phyloP scores from a whole-genome alignment of 1,140 invertebrate species.

The Micrasema minimum region DNA sequence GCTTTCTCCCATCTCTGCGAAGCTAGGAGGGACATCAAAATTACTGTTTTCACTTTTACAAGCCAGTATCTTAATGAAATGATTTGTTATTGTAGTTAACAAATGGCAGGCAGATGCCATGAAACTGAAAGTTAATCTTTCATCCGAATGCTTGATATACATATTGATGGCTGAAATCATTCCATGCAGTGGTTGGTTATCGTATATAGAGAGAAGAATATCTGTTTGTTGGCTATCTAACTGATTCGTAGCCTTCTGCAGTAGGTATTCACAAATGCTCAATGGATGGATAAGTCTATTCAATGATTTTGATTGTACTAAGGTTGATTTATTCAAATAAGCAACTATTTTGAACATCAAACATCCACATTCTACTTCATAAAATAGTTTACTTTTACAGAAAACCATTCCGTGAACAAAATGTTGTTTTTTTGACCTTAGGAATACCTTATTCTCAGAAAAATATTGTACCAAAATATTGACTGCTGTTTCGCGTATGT shows the following conservation, averaged over 20 bases:
- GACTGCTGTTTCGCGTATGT: constrained; percentile 40
- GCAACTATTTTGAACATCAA: constrained; percentile 47
- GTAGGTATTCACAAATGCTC: constrained; percentile 37
- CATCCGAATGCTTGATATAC: constrained; percentile 47
- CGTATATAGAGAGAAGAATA: constrained; percentile 42
- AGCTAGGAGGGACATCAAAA: constrained; percentile 61
- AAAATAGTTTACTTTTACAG: constrained; percentile 48
- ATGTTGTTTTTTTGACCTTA: constrained; percentile 30
- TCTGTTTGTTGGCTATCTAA: constrained; percentile 42
- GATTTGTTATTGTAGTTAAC: constrained; percentile 15
- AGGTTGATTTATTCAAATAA: constrained; percentile 12
- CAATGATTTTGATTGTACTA: not conserved
- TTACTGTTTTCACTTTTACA: constrained; percentile 16
- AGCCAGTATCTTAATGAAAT: constrained; percentile 34
- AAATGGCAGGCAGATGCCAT: constrained; percentile 56
- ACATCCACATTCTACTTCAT: constrained; percentile 48
- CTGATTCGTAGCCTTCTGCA: constrained; percentile 40
- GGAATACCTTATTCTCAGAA: constrained; percentile 17
- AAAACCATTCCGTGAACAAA: constrained; percentile 40
- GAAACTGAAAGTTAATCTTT: constrained; percentile 58
- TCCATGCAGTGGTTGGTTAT: constrained; percentile 51
- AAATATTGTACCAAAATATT: constrained; percentile 45
- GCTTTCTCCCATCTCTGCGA: constrained; percentile 69
- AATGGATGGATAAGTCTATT: constrained; percentile 14
- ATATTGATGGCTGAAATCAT: constrained; percentile 55